Evolutionary conservation across 2,888 invertebrate genomes (phyloP).

Genomic region (Litoditis marina): DNA sequence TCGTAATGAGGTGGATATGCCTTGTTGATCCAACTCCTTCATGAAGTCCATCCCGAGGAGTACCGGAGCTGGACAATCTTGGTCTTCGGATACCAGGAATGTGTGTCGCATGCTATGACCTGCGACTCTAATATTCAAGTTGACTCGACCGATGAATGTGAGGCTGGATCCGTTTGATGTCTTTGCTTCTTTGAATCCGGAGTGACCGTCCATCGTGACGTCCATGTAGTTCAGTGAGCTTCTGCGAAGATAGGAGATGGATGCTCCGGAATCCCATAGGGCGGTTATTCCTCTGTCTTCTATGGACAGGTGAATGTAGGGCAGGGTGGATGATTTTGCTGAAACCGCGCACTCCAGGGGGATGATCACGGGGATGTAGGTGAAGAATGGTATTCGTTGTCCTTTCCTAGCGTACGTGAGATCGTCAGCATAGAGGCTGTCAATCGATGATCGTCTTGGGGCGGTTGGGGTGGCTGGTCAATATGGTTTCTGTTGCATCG

Average conservation of each 20-base stretch:
- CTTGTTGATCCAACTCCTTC: slow-evolving; percentile 4
- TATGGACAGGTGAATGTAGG: not conserved
- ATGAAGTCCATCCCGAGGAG: slow-evolving; percentile 10
- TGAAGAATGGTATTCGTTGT: not conserved
- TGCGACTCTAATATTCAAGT: too few species aligned
- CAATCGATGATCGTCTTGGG: not conserved
- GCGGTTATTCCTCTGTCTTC: not conserved
- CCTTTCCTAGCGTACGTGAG: too few species aligned
- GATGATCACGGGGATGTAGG: not conserved
- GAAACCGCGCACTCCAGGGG: not conserved
- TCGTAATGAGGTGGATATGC: too few species aligned
- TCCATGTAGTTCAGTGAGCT: too few species aligned
- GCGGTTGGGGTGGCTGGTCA: not conserved
- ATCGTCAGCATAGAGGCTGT: too few species aligned
- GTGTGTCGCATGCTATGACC: not conserved
- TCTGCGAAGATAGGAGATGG: not conserved
- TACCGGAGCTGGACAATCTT: slow-evolving; percentile 5
- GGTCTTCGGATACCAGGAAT: slow-evolving; percentile 2
- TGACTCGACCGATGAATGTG: too few species aligned
- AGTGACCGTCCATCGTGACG: too few species aligned
- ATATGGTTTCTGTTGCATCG: not conserved
- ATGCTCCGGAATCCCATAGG: not conserved
- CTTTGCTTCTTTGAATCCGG: too few species aligned
- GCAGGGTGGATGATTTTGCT: not conserved
- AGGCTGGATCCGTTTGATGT: too few species aligned